Evolutionary conservation across 2,888 invertebrate genomes (phyloP), one percentile per base, ranked within the genome.

Genomic region (Agrotis ipsilon): DNA sequence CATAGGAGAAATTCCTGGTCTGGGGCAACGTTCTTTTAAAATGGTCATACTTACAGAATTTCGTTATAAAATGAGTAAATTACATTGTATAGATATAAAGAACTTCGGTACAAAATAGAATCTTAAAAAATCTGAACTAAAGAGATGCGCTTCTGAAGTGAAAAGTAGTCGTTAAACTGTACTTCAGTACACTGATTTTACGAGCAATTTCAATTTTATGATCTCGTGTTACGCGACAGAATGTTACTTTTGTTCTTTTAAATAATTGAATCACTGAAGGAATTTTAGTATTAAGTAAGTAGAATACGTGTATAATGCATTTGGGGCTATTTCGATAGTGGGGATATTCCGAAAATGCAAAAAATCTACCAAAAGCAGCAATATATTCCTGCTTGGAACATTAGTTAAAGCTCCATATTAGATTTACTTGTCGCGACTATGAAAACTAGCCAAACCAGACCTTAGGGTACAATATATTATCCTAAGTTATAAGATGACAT

Each of bases 101-200:
- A 11, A 32, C 32, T 7, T 32, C 32, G 32, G 32, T 32, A 32
- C 32, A 39, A 57, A 71, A 61, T 0, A 13, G 21, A 55, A 24
- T 48, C 21, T 62, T 13, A n/a, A 72, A 77, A 59, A 72, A 45
- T 58, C 49, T 54, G 49, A 69, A 21, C 49, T 18, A 76, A 67
- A 68, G 76, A 73, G 46, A 61, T 72, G 59, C 16, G 54, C 46
- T 48, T 49, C 49, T 24, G 32, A 72, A 75, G 55, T 54, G 62
- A 63, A 77, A 70, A 70, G 52, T 54, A 58, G 68, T 60, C 80
- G 66, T 81, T 70, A 75, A 75, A 81, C 49, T 68, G 52, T 70
- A 68, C 66, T 81, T 60, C 68, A 59, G 67, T 75, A 65, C 75
- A 72, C 65, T 78, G 71, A 81, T 81, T 81, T 81, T 81, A 81